phyloP scores from a whole-genome alignment of 2,113 vertebrate genomes.

The rabbit (Oryctolagus cuniculus) region mOryCun1.1 NC_091445.1:52292501-52293000 shows the following conservation, averaged over 20 bases:
- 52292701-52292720: background rate
- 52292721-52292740: background rate
- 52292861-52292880: background rate
- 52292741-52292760: background rate
- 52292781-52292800: conserved; percentile 15
- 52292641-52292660: background rate
- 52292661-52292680: background rate
- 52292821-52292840: background rate
- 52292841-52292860: background rate
- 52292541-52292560: background rate
- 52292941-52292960: background rate
- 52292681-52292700: background rate
- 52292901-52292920: background rate
- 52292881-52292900: background rate
- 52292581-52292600: background rate
- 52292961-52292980: background rate
- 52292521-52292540: background rate
- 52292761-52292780: background rate
- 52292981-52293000: background rate
- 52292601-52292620: background rate
- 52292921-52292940: conserved; percentile 24
- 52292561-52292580: background rate
- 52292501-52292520: background rate
- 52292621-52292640: background rate
- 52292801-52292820: conserved; percentile 20